A percentile compares a stretch with the other conserved stretches of the same genome.
phyloP scores from a whole-genome alignment of 2,888 invertebrate species.

The Augochlorella aurata region DNA sequence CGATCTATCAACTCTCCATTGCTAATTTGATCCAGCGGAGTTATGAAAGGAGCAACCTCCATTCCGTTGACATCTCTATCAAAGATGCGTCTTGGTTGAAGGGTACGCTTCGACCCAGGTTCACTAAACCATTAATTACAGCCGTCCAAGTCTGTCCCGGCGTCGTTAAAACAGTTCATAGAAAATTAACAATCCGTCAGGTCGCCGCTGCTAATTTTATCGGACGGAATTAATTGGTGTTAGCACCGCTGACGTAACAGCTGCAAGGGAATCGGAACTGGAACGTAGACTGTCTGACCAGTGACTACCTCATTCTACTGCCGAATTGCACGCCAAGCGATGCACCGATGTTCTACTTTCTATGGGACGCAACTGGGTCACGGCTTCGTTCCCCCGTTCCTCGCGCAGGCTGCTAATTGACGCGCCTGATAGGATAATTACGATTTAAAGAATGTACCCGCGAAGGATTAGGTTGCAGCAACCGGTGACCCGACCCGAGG shows the following conservation, averaged over 20 bases:
- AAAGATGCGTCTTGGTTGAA: too few relatives aligned
- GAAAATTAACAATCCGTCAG: too few relatives aligned
- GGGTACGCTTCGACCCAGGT: too few relatives aligned
- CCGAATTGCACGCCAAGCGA: background rate
- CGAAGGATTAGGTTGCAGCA: background rate
- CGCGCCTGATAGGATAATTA: background rate
- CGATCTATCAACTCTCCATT: too few relatives aligned
- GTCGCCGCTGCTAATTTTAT: too few relatives aligned
- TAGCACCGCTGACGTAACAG: background rate
- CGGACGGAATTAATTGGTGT: background rate
- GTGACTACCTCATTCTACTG: slow-evolving; percentile 42
- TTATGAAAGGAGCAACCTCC: too few relatives aligned
- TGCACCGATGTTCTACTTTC: background rate
- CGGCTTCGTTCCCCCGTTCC: background rate
- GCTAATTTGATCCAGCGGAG: too few relatives aligned
- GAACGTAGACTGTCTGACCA: slow-evolving; percentile 28
- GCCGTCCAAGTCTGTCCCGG: too few relatives aligned
- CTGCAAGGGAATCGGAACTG: background rate
- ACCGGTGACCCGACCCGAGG: background rate
- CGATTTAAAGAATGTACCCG: background rate
- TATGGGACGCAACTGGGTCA: background rate
- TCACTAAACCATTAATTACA: too few relatives aligned
- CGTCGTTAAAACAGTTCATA: too few relatives aligned
- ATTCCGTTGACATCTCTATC: too few relatives aligned
- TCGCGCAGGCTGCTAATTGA: background rate